Evolutionary conservation across 2,113 vertebrate species (phyloP).

Genomic region (Casuarius casuarius): DNA sequence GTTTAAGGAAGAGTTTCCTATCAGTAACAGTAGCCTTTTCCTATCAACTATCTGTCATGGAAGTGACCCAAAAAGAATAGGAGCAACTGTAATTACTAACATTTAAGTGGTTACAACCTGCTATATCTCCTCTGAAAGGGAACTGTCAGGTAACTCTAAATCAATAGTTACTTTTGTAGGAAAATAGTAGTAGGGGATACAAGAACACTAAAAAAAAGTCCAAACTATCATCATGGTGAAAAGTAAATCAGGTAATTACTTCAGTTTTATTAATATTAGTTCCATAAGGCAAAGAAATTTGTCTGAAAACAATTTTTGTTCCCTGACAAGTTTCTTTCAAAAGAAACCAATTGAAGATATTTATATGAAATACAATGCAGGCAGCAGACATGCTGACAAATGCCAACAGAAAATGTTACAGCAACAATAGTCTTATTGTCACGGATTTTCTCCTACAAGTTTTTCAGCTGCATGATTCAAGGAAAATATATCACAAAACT

Average conservation of each 20-base stretch:
- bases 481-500: constrained; percentile 10
- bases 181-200: not conserved
- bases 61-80: constrained; percentile 15
- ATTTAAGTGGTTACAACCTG: constrained; percentile 17
- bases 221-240: not conserved
- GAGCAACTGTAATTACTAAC: not conserved
- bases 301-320: not conserved
- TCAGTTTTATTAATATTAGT: not conserved
- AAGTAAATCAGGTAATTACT: not conserved
- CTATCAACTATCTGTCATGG: not conserved
- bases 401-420: not conserved
- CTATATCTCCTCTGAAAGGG: not conserved
- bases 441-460: not conserved
- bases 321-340: not conserved
- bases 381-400: not conserved
- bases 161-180: not conserved
- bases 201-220: not conserved
- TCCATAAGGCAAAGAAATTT: not conserved
- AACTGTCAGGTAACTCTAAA: not conserved
- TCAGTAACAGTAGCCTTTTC: constrained; percentile 21
- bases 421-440: not conserved
- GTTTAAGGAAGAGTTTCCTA: not conserved
- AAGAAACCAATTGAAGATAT: not conserved
- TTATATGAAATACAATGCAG: not conserved
- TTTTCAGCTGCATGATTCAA: constrained; percentile 4